Evolutionary conservation across 2,888 invertebrate genomes (phyloP), one percentile per base, ranked within the genome.

Genomic region (Colostygia pectinataria): DNA sequence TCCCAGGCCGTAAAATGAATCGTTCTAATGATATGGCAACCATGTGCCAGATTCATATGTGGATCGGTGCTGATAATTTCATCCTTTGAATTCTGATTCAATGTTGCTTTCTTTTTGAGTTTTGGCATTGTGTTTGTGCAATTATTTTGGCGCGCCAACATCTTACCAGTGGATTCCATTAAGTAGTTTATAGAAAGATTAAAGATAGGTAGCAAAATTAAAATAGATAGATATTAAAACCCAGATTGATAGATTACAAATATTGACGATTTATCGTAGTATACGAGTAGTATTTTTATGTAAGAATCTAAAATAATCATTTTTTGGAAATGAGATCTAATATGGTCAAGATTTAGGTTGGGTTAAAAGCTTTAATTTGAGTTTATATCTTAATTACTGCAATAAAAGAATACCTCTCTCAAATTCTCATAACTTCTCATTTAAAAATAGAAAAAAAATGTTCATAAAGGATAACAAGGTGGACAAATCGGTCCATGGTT

Each of bases 381-480:
- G 68, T 71, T 69, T 71, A 76, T 86, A 89, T 89, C 88, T 89
- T 80, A 86, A 88, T 85, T 82, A 79, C 87, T 73, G 74, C 77
- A 84, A 86, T 88, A 88, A 87, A 85, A 80, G 74, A 75, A 82
- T 79, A 78, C 74, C 71, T 70, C 74, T 72, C 74, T 75, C 75
- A 74, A 77, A 84, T 78, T 73, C 83, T 80, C 79, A 84, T 84
- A 82, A 80, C 73, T 82, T 77, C 73, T 75, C 74, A 63, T 68
- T 72, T 77, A 83, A 84, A 83, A 80, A 81, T 77, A 73, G 74
- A 59, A 73, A 82, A 18, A 83, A 84, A 85, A 80, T 74, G 70
- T 75, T 77, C 71, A 77, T 80, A 79, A 76, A 74, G 74, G 79
- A 80, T 79, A 68, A 69, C 65, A 66, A 63, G 66, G 61, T 61